A percentile compares a stretch with the other conserved stretches of the same genome.
Evolutionary conservation across 1,140 invertebrate genomes (phyloP).

Genomic region (Halyomorpha halys): DNA sequence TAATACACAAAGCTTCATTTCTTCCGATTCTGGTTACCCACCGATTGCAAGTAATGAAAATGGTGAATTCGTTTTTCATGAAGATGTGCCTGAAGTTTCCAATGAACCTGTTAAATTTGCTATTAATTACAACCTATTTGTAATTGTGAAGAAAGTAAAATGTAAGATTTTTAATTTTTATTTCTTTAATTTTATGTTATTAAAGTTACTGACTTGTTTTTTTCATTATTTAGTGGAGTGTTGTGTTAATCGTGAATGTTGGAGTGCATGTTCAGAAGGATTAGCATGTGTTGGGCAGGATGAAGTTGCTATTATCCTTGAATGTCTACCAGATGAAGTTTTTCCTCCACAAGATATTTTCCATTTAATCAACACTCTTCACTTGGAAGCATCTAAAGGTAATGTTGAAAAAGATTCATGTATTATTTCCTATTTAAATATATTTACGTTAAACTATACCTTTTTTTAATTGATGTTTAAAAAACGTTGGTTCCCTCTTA

Average conservation of each 20-base stretch:
- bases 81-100: conserved; percentile 20
- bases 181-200: not conserved
- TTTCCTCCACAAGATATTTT: conserved; percentile 67
- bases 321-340: conserved; percentile 56
- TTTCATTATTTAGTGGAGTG: conserved; percentile 56
- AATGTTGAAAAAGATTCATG: not conserved
- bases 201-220: conserved; percentile 2
- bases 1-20: conserved; percentile 31
- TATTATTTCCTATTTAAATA: too few species aligned
- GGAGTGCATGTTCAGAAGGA: conserved; percentile 71
- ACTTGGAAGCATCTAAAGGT: conserved; percentile 69
- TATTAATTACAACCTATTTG: conserved; percentile 66
- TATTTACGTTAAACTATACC: too few species aligned
- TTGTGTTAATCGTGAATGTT: conserved; percentile 67
- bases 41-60: conserved; percentile 24
- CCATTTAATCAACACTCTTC: conserved; percentile 61
- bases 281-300: conserved; percentile 75
- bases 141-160: conserved; percentile 64
- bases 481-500: too few species aligned
- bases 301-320: conserved; percentile 70
- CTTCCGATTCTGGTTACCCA: conserved; percentile 29
- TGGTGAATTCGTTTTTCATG: conserved; percentile 18
- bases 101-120: conserved; percentile 58
- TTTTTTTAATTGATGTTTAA: too few species aligned
- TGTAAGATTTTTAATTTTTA: conserved; percentile 26